These are phyloP conservation scores for Colletes collaris DNA, from an alignment of 2,888 invertebrate species.

Conservation along the genomic window DNA sequence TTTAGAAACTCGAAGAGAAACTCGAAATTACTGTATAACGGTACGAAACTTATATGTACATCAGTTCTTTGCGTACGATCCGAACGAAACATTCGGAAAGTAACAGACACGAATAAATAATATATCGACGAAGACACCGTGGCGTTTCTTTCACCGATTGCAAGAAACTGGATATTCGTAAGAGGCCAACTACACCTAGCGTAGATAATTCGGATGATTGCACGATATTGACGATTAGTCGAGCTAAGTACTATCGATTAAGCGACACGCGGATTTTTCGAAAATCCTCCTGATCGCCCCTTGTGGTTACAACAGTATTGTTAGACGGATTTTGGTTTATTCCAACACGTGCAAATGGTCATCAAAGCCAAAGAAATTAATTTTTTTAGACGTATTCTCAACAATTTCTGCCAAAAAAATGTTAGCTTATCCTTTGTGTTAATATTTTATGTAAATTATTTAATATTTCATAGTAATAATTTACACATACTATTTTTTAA, in stretches of 20 bases:
- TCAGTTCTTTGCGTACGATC: constrained; percentile 10
- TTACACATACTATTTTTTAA: no score
- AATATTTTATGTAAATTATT: no score
- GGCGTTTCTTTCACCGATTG: neutral
- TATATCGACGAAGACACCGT: no score
- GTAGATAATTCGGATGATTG: constrained; percentile 44
- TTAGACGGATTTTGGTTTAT: no score
- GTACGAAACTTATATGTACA: constrained; percentile 5
- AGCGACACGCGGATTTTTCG: constrained; percentile 1
- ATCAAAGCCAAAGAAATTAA: no score
- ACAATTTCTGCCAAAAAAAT: no score
- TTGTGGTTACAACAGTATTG: no score
- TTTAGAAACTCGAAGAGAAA: no score
- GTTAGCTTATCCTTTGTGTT: no score
- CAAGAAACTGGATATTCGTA: neutral
- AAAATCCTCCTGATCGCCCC: neutral
- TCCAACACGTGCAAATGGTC: no score
- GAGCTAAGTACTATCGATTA: constrained; percentile 29
- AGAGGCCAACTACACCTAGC: constrained; percentile 1
- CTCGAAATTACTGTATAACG: neutral
- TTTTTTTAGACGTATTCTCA: no score
- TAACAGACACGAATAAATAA: neutral
- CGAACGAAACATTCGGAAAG: neutral
- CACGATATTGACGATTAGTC: constrained; percentile 28
- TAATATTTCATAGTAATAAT: no score